These are phyloP conservation scores for Araneus ventricosus DNA, from an alignment of 1,140 invertebrate genomes.

Conservation along the genomic window DNA sequence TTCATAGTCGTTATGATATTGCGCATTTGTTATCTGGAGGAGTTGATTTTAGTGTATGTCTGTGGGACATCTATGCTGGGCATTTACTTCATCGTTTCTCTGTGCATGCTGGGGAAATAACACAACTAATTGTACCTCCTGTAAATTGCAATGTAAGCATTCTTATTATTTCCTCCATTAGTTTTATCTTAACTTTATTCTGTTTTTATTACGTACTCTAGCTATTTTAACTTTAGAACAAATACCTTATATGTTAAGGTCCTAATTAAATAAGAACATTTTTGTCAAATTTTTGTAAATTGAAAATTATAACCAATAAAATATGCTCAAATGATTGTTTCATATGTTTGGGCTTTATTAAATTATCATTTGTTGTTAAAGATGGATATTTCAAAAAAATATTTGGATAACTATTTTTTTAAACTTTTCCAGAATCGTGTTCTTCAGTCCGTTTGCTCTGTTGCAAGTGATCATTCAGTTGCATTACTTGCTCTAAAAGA, in stretches of 20 bases:
- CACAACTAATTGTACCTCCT: constrained; percentile 94
- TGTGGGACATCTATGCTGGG: constrained; percentile 97
- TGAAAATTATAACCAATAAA: too few relatives aligned
- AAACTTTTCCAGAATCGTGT: constrained; percentile 88
- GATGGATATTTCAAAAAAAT: too few relatives aligned
- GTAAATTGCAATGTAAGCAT: constrained; percentile 90
- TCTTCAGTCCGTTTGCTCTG: constrained; percentile 96
- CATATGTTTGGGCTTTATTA: too few relatives aligned
- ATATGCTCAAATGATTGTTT: too few relatives aligned
- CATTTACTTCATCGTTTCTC: constrained; percentile 95
- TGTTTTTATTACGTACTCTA: too few relatives aligned
- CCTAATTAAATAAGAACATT: too few relatives aligned
- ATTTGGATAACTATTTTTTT: background rate
- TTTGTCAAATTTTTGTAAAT: too few relatives aligned
- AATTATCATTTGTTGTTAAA: too few relatives aligned
- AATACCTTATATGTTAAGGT: too few relatives aligned
- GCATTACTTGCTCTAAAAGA: constrained; percentile 95
- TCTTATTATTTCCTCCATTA: background rate
- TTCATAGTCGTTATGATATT: constrained; percentile 95
- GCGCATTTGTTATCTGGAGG: constrained; percentile 95
- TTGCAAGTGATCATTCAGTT: constrained; percentile 98
- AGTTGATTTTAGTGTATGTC: constrained; percentile 97
- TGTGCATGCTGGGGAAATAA: constrained; percentile 92
- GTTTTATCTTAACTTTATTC: too few relatives aligned
- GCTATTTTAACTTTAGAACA: too few relatives aligned